Evolutionary conservation across 35 echinoderm and acorn worm genomes (phyloP).

Genomic region (Apostichopus parvimensis): DNA sequence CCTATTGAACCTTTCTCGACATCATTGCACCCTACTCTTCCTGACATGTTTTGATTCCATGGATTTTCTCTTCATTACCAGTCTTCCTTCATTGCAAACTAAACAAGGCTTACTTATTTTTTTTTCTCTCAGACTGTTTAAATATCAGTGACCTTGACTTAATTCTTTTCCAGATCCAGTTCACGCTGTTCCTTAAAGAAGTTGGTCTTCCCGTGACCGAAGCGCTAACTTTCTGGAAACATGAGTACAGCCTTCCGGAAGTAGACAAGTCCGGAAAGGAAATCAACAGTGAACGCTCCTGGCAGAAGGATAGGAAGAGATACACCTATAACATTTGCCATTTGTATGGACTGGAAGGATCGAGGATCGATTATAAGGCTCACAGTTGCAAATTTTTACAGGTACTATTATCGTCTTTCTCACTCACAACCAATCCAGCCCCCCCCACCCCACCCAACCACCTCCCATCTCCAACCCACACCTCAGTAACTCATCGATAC

Average conservation of each 20-base stretch:
- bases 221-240: constrained; percentile 82
- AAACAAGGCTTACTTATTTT: too few relatives aligned
- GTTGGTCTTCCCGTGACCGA: constrained; percentile 79
- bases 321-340: constrained; percentile 91
- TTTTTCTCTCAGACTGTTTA: too few relatives aligned
- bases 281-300: constrained; percentile 54
- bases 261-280: constrained; percentile 5
- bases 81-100: too few relatives aligned
- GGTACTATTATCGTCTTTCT: constrained; percentile 42
- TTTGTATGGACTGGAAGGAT: constrained; percentile 91
- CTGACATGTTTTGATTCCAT: too few relatives aligned
- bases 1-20: too few relatives aligned
- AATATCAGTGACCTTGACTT: background rate
- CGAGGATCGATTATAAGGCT: constrained; percentile 78
- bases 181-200: constrained; percentile 90
- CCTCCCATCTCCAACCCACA: background rate
- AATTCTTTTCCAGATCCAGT: constrained; percentile 77
- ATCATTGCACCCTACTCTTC: too few relatives aligned
- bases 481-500: background rate
- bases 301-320: constrained; percentile 75
- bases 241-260: constrained; percentile 66
- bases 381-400: constrained; percentile 83
- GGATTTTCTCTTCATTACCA: too few relatives aligned
- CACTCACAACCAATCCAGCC: background rate
- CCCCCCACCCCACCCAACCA: background rate